Evolutionary conservation across 1,140 invertebrate species (phyloP).

Genomic region (Notospermus geniculatus): DNA sequence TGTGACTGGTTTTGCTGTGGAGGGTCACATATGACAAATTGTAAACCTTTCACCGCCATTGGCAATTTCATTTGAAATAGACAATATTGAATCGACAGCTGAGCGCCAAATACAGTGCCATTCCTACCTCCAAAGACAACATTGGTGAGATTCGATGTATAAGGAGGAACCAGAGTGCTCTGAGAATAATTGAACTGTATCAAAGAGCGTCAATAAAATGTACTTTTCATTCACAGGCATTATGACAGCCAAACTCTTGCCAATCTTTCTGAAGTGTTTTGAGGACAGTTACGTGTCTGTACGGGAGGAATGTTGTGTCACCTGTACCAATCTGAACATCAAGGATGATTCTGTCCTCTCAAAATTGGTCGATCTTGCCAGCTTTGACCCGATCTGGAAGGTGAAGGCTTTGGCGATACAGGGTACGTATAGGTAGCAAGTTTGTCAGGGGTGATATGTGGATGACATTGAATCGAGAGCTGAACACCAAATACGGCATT

Average conservation of each 20-base stretch:
- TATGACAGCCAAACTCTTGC: conserved; percentile 54
- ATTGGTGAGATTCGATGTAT: too few species aligned
- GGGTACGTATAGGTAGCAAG: conserved; percentile 32
- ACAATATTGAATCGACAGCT: too few species aligned
- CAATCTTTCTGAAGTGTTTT: conserved; percentile 52
- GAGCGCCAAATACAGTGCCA: too few species aligned
- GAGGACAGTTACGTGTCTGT: conserved; percentile 51
- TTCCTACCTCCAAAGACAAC: too few species aligned
- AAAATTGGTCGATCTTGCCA: conserved; percentile 46
- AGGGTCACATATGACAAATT: too few species aligned
- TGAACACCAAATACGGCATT: too few species aligned
- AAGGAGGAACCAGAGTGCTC: neutral
- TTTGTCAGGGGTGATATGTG: neutral
- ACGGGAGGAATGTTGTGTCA: conserved; percentile 47
- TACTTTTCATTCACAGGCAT: conserved; percentile 39
- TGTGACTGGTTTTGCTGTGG: too few species aligned
- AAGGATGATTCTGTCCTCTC: conserved; percentile 43
- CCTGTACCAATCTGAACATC: conserved; percentile 46
- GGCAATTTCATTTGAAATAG: too few species aligned
- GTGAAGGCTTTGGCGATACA: conserved; percentile 54
- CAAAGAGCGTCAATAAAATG: neutral
- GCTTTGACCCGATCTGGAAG: conserved; percentile 54
- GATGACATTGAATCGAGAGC: too few species aligned
- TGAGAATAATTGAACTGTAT: neutral
- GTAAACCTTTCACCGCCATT: too few species aligned